Evolutionary conservation across 2,797 vertebrate species (phyloP), one percentile per base, ranked within the genome.

Genomic region (Hafferia zeledoni): DNA sequence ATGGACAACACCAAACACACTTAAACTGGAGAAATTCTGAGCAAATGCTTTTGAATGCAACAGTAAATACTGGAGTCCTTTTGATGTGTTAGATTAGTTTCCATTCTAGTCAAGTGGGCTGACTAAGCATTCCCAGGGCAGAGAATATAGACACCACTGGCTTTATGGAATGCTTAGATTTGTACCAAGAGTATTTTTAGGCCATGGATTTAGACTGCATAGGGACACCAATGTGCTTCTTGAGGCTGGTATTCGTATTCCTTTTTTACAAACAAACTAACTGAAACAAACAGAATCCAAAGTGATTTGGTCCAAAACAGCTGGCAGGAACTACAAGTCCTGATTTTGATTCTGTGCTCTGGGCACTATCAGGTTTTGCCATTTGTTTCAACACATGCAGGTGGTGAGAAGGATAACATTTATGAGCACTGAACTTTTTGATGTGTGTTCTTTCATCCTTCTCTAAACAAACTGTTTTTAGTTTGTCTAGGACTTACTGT

Each of bases 351-450:
- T 93, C 65, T 43, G 43, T 75, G 28, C 57, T 86, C 46, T 56
- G 43, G 28, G 72, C n/a, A 9, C 55, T 87, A 1, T 57, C 28
- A 57, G 18, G 13, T 74, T 94, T 85, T 88, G 59, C 65, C 47
- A 57, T 87, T 90, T 93, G 37, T 94, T 96, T 93, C 55, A 57
- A 86, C 79, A 81, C 43, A 33, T 68, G 72, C 57, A 65, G 69
- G 41, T 94, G 68, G 50, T 68, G 61, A 83, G 70, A 63, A 49
- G 24, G 28, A n/a, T 90, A 70, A 72, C 33, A n/a, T 87, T 93
- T 83, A 63, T 77, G 61, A 56, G 43, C 2, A 0, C 39, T 64
- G 41, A 60, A n/a, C 33, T 49, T 70, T 84, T 68, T 64, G 37
- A 43, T 70, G 41, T 27, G 20, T 55, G 87, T 89, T 74, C 18